phyloP scores from a whole-genome alignment of 2,888 invertebrate species.

The Drosophila stalkeri region DNA sequence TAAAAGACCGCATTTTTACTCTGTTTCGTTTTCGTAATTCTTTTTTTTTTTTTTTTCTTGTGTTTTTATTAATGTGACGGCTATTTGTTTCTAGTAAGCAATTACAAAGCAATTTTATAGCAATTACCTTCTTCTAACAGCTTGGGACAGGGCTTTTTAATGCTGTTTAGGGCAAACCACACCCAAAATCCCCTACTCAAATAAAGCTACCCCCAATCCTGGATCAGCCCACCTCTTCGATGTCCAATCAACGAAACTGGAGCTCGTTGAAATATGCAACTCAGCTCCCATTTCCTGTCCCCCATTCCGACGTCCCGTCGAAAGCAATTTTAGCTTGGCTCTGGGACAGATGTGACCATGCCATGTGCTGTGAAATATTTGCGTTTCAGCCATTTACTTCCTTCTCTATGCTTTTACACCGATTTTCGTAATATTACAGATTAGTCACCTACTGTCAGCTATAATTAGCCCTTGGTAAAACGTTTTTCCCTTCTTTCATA shows the following conservation, averaged over 20 bases:
- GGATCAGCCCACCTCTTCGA: background rate
- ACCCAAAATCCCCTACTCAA: constrained; percentile 25
- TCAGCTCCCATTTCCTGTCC: constrained; percentile 26
- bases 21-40: constrained; percentile 9
- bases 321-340: constrained; percentile 59
- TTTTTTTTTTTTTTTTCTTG: constrained; percentile 22
- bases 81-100: constrained; percentile 79
- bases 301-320: background rate
- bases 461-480: constrained; percentile 38
- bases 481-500: background rate
- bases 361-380: constrained; percentile 71
- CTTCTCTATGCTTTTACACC: constrained; percentile 22
- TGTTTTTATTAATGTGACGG: constrained; percentile 77
- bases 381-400: constrained; percentile 27
- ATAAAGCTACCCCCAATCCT: background rate
- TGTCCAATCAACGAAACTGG: constrained; percentile 25
- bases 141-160: constrained; percentile 70
- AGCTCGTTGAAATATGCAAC: constrained; percentile 67
- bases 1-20: constrained; percentile 68
- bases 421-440: constrained; percentile 42
- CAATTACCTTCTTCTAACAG: constrained; percentile 76
- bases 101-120: constrained; percentile 79
- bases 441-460: constrained; percentile 54
- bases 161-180: constrained; percentile 63
- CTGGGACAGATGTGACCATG: constrained; percentile 73